Percentiles rank a stretch among this genome's conserved stretches.
Evolutionary conservation across 2,888 invertebrate genomes (phyloP).

Genomic region (Drosophila anceps): DNA sequence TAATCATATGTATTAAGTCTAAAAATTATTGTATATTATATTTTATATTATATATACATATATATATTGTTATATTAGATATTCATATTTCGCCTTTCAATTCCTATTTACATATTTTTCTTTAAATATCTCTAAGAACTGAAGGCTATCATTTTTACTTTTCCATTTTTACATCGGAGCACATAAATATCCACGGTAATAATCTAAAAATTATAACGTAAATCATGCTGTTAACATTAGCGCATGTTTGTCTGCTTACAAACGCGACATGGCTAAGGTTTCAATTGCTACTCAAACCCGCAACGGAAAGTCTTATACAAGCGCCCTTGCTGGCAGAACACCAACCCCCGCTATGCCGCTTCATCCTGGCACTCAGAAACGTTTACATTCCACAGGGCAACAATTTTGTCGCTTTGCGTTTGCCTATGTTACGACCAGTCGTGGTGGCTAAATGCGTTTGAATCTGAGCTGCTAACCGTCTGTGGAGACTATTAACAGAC

Average conservation of each 20-base stretch:
- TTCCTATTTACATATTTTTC: neutral
- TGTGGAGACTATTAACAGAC: conserved; percentile 41
- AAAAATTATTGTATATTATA: no score
- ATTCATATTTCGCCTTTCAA: neutral
- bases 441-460: conserved; percentile 41
- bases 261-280: conserved; percentile 27
- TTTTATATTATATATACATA: neutral
- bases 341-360: conserved; percentile 10
- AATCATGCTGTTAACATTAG: conserved; percentile 43
- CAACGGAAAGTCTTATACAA: conserved; percentile 40
- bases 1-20: no score
- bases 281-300: conserved; percentile 12
- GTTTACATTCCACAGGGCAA: conserved; percentile 47
- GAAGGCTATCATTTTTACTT: neutral
- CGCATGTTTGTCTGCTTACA: conserved; percentile 30
- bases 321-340: conserved; percentile 11
- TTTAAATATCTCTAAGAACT: no score
- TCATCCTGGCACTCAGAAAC: neutral
- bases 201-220: conserved; percentile 28
- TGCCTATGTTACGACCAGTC: conserved; percentile 11
- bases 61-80: neutral
- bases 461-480: conserved; percentile 34
- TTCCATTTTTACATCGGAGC: neutral
- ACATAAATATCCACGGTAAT: conserved; percentile 13
- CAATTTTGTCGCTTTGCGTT: conserved; percentile 49